A percentile compares a stretch with the other conserved stretches of the same genome.
phyloP scores from a whole-genome alignment of 2,113 vertebrate species.

The Oryzias woworae region DNA sequence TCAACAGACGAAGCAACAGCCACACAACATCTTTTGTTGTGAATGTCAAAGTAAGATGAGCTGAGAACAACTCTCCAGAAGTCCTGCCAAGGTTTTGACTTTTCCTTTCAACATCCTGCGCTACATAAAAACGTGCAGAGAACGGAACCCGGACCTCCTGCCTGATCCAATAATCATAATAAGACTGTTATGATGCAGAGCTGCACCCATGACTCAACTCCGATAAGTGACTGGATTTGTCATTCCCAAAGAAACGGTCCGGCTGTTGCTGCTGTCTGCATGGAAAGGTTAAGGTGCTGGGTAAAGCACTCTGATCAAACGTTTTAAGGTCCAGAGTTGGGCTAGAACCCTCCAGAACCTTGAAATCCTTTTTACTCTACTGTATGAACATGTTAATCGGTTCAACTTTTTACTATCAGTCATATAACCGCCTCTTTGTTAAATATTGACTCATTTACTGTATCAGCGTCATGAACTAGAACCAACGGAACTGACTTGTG shows the following conservation, averaged over 20 bases:
- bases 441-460: background rate
- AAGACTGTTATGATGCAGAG: too few relatives aligned
- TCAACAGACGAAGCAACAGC: background rate
- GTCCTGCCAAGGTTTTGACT: too few relatives aligned
- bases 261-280: background rate
- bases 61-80: background rate
- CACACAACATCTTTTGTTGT: background rate
- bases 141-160: too few relatives aligned
- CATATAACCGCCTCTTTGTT: constrained; percentile 6
- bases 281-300: background rate
- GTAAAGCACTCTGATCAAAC: too few relatives aligned
- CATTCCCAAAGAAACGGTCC: background rate
- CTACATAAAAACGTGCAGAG: too few relatives aligned
- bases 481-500: constrained; percentile 14
- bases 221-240: background rate
- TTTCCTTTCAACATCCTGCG: too few relatives aligned
- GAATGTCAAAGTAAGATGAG: background rate
- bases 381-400: background rate
- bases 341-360: too few relatives aligned
- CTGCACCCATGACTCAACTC: too few relatives aligned
- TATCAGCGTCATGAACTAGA: constrained; percentile 12
- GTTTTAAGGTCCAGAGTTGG: too few relatives aligned
- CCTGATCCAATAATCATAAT: too few relatives aligned
- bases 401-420: background rate
- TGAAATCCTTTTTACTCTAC: too few relatives aligned